These are phyloP conservation scores for Actinia equina DNA, from an alignment of 64 coral and sea anemone species.

Conservation along the genomic window DNA sequence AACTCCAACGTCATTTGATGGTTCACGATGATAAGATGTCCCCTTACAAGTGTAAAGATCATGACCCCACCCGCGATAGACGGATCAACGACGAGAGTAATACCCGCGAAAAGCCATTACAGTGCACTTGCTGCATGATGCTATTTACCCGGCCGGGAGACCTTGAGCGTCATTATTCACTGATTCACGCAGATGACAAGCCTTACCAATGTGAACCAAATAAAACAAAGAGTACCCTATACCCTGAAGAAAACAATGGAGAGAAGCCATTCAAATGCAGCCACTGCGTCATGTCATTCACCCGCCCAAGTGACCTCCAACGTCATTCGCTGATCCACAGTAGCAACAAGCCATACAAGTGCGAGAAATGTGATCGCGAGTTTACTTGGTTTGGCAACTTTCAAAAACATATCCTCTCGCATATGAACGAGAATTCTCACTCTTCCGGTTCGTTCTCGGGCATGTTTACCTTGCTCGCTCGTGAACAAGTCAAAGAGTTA, in stretches of 20 bases:
- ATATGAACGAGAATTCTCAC: slow-evolving; percentile 45
- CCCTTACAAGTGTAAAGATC: not conserved
- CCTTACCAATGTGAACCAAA: slow-evolving; percentile 86
- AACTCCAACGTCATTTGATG: slow-evolving; percentile 78
- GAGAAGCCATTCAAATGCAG: slow-evolving; percentile 85
- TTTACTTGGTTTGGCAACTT: slow-evolving; percentile 98
- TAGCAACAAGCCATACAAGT: slow-evolving; percentile 94
- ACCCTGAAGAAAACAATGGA: not conserved
- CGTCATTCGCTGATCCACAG: slow-evolving; percentile 86
- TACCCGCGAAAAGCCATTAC: slow-evolving; percentile 61
- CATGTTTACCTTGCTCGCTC: slow-evolving; percentile 81
- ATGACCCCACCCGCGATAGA: not conserved
- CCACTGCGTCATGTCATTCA: slow-evolving; percentile 88
- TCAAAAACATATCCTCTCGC: slow-evolving; percentile 89
- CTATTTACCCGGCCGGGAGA: slow-evolving; percentile 86
- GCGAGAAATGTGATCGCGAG: slow-evolving; percentile 87
- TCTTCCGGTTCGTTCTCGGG: slow-evolving; percentile 41
- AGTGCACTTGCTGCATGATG: slow-evolving; percentile 82
- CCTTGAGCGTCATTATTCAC: slow-evolving; percentile 59
- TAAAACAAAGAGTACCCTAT: not conserved
- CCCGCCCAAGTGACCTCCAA: slow-evolving; percentile 87
- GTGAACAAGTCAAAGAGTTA: slow-evolving; percentile 87
- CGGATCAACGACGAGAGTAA: not conserved
- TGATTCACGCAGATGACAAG: slow-evolving; percentile 80
- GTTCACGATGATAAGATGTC: not conserved